Evolutionary conservation across 2,113 vertebrate genomes (phyloP).

Genomic region (Saguinus imperator): DNA sequence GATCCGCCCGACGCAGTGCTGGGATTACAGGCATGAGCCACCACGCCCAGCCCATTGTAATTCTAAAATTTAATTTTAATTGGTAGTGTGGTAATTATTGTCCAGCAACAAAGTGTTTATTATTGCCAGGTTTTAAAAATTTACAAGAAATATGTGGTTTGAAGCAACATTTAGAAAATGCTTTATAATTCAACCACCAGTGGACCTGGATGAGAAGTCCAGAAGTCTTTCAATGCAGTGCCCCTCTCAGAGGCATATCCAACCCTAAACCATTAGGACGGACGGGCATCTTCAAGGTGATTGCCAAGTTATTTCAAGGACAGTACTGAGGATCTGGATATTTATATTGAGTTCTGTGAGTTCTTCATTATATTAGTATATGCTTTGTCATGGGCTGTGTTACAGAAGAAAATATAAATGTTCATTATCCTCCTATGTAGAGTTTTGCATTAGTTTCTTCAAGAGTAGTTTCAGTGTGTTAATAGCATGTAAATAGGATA

Average conservation of each 20-base stretch:
- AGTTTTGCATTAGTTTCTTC: conserved; percentile 54
- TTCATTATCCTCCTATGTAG: neutral
- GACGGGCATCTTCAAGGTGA: neutral
- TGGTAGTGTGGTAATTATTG: neutral
- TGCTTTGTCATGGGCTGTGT: conserved; percentile 18
- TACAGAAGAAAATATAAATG: conserved; percentile 51
- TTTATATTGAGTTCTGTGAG: conserved; percentile 3
- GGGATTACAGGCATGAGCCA: no score
- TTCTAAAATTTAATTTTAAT: conserved; percentile 55
- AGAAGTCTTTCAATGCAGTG: rapidly evolving
- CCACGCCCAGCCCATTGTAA: neutral
- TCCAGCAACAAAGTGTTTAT: neutral
- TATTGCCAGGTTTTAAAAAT: conserved; percentile 34
- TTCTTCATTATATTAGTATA: conserved; percentile 1
- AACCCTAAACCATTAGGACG: neutral
- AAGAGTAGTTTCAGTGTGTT: conserved; percentile 55
- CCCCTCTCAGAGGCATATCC: neutral
- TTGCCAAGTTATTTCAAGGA: neutral
- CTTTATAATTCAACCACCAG: neutral
- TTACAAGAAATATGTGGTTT: neutral
- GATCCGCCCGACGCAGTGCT: no score
- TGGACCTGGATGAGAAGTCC: neutral
- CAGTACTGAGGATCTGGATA: neutral
- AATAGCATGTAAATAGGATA: conserved; percentile 60
- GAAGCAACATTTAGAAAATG: neutral